Evolutionary conservation across 2,113 vertebrate species (phyloP).

Genomic region (Halcyon senegalensis): DNA sequence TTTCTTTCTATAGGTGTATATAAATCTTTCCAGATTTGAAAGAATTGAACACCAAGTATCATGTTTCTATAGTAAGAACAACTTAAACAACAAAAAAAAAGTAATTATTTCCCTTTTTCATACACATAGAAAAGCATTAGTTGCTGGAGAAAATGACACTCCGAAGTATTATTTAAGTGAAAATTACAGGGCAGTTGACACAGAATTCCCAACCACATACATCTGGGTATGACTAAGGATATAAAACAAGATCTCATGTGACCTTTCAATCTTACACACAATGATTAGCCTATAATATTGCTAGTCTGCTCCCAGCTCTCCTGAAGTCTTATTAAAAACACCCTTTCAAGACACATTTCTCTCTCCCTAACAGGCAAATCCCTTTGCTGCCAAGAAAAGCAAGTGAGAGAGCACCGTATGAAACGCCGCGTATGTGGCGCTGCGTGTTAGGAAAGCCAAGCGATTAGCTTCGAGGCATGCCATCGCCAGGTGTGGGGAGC

Average conservation of each 20-base stretch:
- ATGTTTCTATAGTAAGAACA: not conserved
- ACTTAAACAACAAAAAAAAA: not conserved
- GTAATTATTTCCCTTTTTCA: not conserved
- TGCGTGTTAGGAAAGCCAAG: not conserved
- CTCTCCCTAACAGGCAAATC: slow-evolving; percentile 13
- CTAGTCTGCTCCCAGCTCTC: slow-evolving; percentile 43
- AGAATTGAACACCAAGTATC: not conserved
- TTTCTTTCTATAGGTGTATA: not conserved
- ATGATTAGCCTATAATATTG: slow-evolving; percentile 36
- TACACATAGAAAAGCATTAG: not conserved
- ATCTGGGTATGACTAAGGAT: slow-evolving; percentile 45
- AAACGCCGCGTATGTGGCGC: not conserved
- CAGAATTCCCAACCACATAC: slow-evolving; percentile 43
- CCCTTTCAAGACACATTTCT: slow-evolving; percentile 34
- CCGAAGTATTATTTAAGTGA: slow-evolving; percentile 45
- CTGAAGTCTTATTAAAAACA: slow-evolving; percentile 56
- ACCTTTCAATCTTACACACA: slow-evolving; percentile 44
- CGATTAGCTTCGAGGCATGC: not conserved
- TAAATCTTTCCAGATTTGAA: not conserved
- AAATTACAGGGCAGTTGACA: slow-evolving; percentile 45
- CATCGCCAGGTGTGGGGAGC: not conserved
- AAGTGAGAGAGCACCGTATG: not conserved
- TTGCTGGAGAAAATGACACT: slow-evolving; percentile 26
- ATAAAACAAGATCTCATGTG: slow-evolving; percentile 59
- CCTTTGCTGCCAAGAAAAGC: slow-evolving; percentile 56